Conservation (phyloP, 92 coral and sea anemone genomes). For the Paragorgia papillata region DNA sequence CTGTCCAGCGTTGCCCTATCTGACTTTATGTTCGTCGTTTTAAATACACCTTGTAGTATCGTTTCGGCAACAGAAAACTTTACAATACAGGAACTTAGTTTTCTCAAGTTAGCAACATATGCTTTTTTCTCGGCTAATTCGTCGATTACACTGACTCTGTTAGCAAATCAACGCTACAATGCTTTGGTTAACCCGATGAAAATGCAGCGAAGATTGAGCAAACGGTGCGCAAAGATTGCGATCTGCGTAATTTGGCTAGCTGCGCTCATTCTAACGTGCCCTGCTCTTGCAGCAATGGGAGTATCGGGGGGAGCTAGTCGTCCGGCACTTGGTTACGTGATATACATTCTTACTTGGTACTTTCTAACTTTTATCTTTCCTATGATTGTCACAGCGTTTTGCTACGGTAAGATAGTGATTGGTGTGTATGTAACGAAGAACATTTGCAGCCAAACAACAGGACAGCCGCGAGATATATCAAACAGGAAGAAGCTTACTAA, state of each 20-base stretch:
- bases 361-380: not conserved
- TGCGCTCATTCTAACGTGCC: not conserved
- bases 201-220: not conserved
- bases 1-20: no score
- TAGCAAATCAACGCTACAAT: constrained; percentile 13
- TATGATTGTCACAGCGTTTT: not conserved
- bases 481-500: not conserved
- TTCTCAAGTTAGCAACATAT: no score
- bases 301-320: not conserved
- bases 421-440: constrained; percentile 2
- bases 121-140: not conserved
- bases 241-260: not conserved
- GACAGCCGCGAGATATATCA: not conserved
- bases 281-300: no score
- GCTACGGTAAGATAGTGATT: constrained; percentile 1
- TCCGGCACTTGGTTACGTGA: not conserved
- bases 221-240: constrained; percentile 6
- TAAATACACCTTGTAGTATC: no score
- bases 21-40: no score
- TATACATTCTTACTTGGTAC: not conserved
- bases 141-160: not conserved
- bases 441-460: constrained; percentile 16
- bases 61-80: no score
- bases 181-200: constrained; percentile 14
- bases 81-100: no score